Conservation (phyloP, 2,888 invertebrate genomes). For the Trissonchulus sp. region DNA sequence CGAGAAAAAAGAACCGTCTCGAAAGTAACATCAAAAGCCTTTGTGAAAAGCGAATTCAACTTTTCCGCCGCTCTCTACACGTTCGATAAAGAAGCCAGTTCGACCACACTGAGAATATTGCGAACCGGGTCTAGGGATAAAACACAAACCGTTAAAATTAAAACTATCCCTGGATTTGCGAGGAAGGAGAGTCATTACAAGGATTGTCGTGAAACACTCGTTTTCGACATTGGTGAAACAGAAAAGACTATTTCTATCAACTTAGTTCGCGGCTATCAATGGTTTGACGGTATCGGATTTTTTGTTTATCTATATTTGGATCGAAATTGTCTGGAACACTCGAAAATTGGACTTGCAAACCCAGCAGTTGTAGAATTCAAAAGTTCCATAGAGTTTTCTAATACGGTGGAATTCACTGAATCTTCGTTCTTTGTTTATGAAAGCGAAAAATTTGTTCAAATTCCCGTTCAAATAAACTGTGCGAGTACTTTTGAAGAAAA, state of each 20-base stretch:
- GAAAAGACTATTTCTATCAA: constrained; percentile 57
- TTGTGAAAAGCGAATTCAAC: constrained; percentile 40
- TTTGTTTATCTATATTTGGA: constrained; percentile 58
- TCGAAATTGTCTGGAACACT: constrained; percentile 45
- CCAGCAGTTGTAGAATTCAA: no score
- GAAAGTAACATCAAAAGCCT: no score
- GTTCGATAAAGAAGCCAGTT: constrained; percentile 35
- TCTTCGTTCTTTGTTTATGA: no score
- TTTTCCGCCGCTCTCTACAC: constrained; percentile 42
- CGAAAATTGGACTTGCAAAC: no score
- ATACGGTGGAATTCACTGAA: no score
- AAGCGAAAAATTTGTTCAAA: no score
- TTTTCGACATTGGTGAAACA: constrained; percentile 58
- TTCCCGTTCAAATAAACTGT: no score
- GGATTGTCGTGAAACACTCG: constrained; percentile 57
- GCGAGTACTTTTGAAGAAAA: no score
- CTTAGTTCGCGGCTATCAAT: constrained; percentile 60
- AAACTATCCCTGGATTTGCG: constrained; percentile 61
- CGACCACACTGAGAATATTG: constrained; percentile 36
- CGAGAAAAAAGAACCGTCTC: no score
- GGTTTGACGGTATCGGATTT: constrained; percentile 63
- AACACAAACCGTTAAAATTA: constrained; percentile 53
- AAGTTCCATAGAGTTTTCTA: no score
- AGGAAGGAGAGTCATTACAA: constrained; percentile 59
- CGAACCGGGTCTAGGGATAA: constrained; percentile 38